Evolutionary conservation across 2,113 vertebrate genomes (phyloP).

Genomic region (Acinonyx jubatus): DNA sequence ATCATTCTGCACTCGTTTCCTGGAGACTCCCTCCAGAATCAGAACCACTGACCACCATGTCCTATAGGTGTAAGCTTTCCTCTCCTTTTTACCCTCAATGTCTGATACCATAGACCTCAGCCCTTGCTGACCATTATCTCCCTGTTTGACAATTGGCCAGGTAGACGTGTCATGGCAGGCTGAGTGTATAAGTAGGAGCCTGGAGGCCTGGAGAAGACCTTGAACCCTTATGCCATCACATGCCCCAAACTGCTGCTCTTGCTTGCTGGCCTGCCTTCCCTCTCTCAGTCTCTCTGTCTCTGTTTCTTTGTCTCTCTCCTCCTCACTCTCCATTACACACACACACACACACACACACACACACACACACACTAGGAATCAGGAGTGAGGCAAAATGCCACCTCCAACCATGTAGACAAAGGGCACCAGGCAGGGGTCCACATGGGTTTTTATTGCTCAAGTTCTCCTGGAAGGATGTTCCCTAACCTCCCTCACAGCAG

Average conservation of each 20-base stretch:
- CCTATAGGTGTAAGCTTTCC: background rate
- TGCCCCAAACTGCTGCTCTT: background rate
- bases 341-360: background rate
- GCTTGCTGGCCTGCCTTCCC: background rate
- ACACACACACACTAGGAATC: background rate
- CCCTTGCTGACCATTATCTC: background rate
- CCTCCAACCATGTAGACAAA: background rate
- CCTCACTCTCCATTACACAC: background rate
- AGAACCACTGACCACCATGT: background rate
- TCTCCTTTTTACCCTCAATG: background rate
- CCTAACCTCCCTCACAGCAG: background rate
- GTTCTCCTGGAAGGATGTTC: constrained; percentile 25
- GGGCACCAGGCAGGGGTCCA: constrained; percentile 35
- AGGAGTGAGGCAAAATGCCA: background rate
- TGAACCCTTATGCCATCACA: background rate
- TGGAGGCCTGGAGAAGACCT: background rate
- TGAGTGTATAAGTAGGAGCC: background rate
- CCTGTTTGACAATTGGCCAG: background rate
- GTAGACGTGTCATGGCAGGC: background rate
- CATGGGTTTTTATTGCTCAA: constrained; percentile 31
- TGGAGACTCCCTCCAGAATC: background rate
- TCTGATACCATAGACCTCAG: background rate
- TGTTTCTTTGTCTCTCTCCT: background rate
- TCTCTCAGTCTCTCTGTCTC: background rate
- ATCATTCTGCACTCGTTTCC: background rate